Base-by-base conservation (phyloP, 2,797 vertebrate species). In the Sphenodon punctatus region DNA sequence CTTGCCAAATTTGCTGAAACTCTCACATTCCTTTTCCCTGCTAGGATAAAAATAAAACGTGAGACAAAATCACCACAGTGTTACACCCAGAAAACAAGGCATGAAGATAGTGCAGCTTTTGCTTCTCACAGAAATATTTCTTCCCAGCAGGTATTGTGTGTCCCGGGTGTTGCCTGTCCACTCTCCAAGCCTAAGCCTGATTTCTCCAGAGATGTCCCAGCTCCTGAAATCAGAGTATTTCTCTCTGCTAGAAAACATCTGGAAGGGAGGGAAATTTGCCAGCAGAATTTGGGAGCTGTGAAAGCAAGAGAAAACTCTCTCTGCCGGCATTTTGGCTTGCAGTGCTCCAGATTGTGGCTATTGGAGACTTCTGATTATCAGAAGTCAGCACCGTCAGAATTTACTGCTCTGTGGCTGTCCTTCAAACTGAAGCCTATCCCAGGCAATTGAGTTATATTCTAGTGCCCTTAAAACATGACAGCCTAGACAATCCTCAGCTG, bases 1-100 rank as follows among this genome's bases (percentile, higher is more conserved):
- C 67, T n/a, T 20, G 58, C 30, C 11, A 25, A 46, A 25, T 75
- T 16, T 6, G 73, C 73, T 90, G 8, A 78, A 27, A 64, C 82
- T 34, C 30, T 69, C 34, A 75, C 80, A 72, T 80, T 93, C 68
- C 67, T 90, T 78, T 66, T 79, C 67, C 68, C 76, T 61, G 49
- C 80, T 69, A 39, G 36, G 74, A 70, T 82, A 90, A 88, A 93
- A 90, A 88, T 72, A 81, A 93, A 88, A 87, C 41, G 80, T 78
- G 81, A 88, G 70, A 23, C 75, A 61, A 82, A 88, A 20, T 17
- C 36, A 53, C 65, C 71, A 55, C 66, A 46, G 48, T 41, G 77
- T 34, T 36, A 69, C 38, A 65, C 45, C 19, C 63, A 75, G 74
- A 61, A 5, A 32, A 30, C 30, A 22, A 53, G 63, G 68, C 82